phyloP scores from a whole-genome alignment of 2,113 vertebrate species.

The Daboia siamensis region DNA sequence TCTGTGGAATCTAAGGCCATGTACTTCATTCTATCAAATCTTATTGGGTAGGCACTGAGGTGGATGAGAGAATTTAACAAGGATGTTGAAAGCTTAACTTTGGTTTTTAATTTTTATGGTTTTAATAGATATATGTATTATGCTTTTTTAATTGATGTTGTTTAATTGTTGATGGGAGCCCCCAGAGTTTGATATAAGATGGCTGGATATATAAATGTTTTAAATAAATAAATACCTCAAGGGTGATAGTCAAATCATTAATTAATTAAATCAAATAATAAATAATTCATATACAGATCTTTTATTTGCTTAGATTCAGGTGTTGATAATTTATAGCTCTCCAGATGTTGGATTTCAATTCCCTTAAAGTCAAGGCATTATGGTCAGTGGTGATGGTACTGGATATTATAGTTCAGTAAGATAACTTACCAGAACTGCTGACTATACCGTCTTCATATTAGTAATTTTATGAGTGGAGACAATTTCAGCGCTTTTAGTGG shows the following conservation, averaged over 20 bases:
- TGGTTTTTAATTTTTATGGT: background rate
- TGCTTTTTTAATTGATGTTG: background rate
- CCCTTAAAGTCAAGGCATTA: background rate
- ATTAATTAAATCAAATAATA: background rate
- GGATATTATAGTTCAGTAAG: background rate
- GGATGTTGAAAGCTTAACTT: background rate
- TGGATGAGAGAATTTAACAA: background rate
- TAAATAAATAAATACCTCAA: background rate
- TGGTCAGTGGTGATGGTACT: background rate
- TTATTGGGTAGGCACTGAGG: background rate
- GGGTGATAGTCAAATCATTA: background rate
- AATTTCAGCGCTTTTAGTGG: background rate
- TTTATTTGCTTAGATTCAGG: background rate
- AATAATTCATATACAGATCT: background rate
- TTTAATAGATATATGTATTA: background rate
- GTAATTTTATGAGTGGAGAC: background rate
- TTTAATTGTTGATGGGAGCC: background rate
- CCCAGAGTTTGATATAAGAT: background rate
- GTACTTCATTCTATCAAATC: background rate
- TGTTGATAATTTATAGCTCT: background rate
- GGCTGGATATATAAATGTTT: background rate
- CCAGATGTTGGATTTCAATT: background rate
- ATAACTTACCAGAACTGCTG: background rate
- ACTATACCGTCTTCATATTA: background rate
- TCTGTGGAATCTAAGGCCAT: background rate